phyloP scores from a whole-genome alignment of 2,113 vertebrate genomes.

The Bufo bufo region DNA sequence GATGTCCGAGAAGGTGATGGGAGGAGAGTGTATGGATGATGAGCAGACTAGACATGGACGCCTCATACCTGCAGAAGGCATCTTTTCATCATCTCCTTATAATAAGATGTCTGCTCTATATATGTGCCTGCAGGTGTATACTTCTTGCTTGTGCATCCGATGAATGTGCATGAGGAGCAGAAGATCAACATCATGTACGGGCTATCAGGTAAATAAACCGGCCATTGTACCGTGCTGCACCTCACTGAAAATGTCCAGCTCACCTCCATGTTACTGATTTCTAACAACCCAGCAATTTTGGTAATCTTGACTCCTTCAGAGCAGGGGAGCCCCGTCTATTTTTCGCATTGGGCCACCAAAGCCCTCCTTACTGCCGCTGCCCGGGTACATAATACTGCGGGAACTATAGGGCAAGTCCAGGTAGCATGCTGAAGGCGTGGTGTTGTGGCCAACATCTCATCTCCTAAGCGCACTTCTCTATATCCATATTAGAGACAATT shows the following conservation, averaged over 20 bases:
- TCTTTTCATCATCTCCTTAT: not conserved
- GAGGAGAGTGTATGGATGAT: rapidly evolving
- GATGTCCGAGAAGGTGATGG: rapidly evolving
- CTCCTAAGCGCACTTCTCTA: too few relatives aligned
- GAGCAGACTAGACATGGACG: too few relatives aligned
- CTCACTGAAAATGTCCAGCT: not conserved
- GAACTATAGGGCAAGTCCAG: too few relatives aligned
- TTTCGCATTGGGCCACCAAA: too few relatives aligned
- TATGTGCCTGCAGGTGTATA: not conserved
- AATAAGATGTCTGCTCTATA: not conserved
- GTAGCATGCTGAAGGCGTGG: too few relatives aligned
- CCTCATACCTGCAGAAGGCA: slow-evolving; percentile 14
- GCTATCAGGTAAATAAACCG: not conserved
- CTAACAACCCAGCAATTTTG: too few relatives aligned
- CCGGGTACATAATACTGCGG: too few relatives aligned
- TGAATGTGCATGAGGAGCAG: not conserved
- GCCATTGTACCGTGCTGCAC: not conserved
- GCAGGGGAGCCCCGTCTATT: too few relatives aligned
- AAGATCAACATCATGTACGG: not conserved
- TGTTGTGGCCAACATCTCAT: too few relatives aligned
- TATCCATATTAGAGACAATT: too few relatives aligned
- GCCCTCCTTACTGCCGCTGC: too few relatives aligned
- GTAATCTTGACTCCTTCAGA: too few relatives aligned
- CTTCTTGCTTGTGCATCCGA: not conserved
- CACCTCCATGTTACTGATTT: not conserved